Percentiles rank a stretch among this genome's conserved stretches.
Conservation (phyloP, 2,888 invertebrate genomes). For the Chrysodeixis includens region DNA sequence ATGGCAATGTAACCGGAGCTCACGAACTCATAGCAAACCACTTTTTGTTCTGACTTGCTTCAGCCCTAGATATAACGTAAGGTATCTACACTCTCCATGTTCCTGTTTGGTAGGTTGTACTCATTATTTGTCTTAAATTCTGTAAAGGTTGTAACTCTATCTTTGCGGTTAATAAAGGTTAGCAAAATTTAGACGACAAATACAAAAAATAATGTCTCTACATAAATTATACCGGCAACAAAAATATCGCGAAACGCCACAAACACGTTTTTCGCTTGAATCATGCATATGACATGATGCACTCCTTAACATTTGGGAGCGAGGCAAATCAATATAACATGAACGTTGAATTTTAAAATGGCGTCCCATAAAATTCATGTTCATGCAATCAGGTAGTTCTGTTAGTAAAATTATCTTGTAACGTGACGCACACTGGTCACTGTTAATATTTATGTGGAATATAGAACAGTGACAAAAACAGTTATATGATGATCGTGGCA, state of each 20-base stretch:
- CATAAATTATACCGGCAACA: not conserved
- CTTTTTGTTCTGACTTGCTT: slow-evolving; percentile 64
- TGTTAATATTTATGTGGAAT: slow-evolving; percentile 87
- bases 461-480: slow-evolving; percentile 76
- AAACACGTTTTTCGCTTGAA: slow-evolving; percentile 40
- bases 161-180: slow-evolving; percentile 5
- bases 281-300: slow-evolving; percentile 53
- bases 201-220: not conserved
- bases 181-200: not conserved
- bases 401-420: slow-evolving; percentile 74
- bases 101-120: slow-evolving; percentile 16
- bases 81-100: slow-evolving; percentile 9
- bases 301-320: slow-evolving; percentile 53
- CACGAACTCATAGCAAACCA: slow-evolving; percentile 57
- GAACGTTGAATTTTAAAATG: slow-evolving; percentile 71
- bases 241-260: slow-evolving; percentile 5
- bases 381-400: slow-evolving; percentile 66
- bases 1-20: slow-evolving; percentile 60
- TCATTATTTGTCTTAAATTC: slow-evolving; percentile 20
- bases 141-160: slow-evolving; percentile 11
- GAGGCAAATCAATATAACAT: slow-evolving; percentile 53
- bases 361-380: slow-evolving; percentile 72
- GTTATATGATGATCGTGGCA: slow-evolving; percentile 58
- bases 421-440: slow-evolving; percentile 75
- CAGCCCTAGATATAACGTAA: slow-evolving; percentile 50